Base-by-base conservation (phyloP, 2,113 vertebrate genomes). In the Lucifuga dentata region DNA sequence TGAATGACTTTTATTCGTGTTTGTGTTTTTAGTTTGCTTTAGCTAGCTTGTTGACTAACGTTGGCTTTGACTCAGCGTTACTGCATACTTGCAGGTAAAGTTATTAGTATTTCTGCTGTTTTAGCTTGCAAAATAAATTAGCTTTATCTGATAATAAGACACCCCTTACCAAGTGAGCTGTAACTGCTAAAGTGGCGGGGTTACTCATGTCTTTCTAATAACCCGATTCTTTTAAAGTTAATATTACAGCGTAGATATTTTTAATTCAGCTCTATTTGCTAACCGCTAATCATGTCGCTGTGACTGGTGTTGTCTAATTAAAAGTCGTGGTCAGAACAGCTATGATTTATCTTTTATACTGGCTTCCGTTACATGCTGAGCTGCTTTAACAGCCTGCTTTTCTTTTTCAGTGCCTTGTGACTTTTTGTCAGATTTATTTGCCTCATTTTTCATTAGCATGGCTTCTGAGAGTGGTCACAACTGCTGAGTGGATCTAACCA, bases 11-110 rank as follows among this genome's bases (percentile, higher is more conserved):
- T 26, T 40, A 32, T 64, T 17, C 0, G 3, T 57, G 2, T 29
- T 66, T 63, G 13, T 52, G 24, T 20, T n/a, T 33, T 1, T n/a
- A 21, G 36, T 56, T 44, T 52, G 41, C 15, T 44, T 39, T 81
- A 67, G 80, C 76, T 68, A 68, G 82, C 76, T 68, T 23, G 8
- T 20, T 68, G 19, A 61, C 75, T 79, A 79, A 79, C 43, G 29
- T 62, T 83, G 65, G 76, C 69, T 20, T 48, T 17, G n/a, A n/a
- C n/a, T 15, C 40, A 23, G 15, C 19, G 46, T 50, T 5, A 36
- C 21, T 58, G 2, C 56, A 55, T 44, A 8, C 12, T 24, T 8
- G 11, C 21, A 23, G 12, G 36, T 36, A 56, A 21, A 24, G 4
- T 15, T 43, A 11, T 52, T 24, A 73, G 45, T 40, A 13, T 15